phyloP scores from a whole-genome alignment of 2,797 vertebrate species.

The Cirrhinus molitorella region DNA sequence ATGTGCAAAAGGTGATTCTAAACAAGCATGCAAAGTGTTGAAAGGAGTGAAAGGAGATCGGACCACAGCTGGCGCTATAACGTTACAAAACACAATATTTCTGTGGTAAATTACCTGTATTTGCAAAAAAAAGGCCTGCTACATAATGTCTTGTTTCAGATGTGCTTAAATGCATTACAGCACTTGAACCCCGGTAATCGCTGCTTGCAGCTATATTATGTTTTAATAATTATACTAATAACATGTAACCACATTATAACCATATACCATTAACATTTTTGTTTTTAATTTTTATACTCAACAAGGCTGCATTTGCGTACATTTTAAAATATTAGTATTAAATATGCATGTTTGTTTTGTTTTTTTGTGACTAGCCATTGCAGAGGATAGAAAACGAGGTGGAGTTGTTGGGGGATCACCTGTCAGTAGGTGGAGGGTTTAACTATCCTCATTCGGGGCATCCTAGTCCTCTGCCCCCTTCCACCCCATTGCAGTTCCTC shows the following conservation, averaged over 20 bases:
- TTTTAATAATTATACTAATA: not conserved
- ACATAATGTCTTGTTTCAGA: too few relatives aligned
- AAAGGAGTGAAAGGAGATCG: too few relatives aligned
- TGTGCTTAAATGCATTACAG: too few relatives aligned
- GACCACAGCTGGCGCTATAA: too few relatives aligned
- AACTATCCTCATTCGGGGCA: conserved; percentile 88
- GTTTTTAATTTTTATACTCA: not conserved
- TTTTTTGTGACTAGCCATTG: conserved; percentile 81
- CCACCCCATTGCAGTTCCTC: conserved; percentile 93
- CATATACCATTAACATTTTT: not conserved
- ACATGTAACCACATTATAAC: not conserved
- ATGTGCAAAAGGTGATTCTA: too few relatives aligned
- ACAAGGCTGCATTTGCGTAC: not conserved
- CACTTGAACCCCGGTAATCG: too few relatives aligned
- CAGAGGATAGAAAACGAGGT: conserved; percentile 98
- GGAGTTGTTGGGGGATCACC: conserved; percentile 93
- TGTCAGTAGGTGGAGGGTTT: conserved; percentile 91
- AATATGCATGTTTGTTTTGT: not conserved
- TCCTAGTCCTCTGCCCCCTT: conserved; percentile 85
- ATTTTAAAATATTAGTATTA: not conserved
- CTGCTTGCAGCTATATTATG: not conserved
- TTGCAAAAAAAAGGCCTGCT: too few relatives aligned
- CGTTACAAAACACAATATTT: too few relatives aligned
- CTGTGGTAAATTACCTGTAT: too few relatives aligned
- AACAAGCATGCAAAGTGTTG: too few relatives aligned